phyloP scores from a whole-genome alignment of 1,140 invertebrate genomes.

The Scaptodrosophila lebanonensis region DNA sequence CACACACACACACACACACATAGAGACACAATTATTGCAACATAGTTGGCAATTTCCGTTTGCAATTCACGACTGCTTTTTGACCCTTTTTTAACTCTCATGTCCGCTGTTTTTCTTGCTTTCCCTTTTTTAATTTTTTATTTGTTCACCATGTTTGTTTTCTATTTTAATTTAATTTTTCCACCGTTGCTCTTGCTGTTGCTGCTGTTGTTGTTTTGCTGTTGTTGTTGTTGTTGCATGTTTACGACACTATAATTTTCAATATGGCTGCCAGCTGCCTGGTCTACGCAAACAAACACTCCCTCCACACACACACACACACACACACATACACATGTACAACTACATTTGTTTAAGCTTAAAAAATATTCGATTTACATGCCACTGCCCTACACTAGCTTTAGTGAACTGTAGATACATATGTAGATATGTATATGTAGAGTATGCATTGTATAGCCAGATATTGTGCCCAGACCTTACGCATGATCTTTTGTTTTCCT shows the following conservation, averaged over 20 bases:
- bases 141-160: slow-evolving; percentile 74
- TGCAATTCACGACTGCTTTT: slow-evolving; percentile 32
- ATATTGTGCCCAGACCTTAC: no score
- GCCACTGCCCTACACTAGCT: no score
- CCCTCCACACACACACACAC: no score
- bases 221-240: slow-evolving; percentile 48
- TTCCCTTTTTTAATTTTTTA: slow-evolving; percentile 46
- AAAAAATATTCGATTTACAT: no score
- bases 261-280: slow-evolving; percentile 38
- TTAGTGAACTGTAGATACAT: no score
- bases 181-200: slow-evolving; percentile 22
- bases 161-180: slow-evolving; percentile 66
- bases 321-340: no score
- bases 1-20: slow-evolving; percentile 11
- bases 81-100: slow-evolving; percentile 6
- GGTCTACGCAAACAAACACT: no score
- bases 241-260: slow-evolving; percentile 70
- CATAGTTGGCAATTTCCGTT: slow-evolving; percentile 63
- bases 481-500: no score
- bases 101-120: slow-evolving; percentile 4
- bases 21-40: slow-evolving; percentile 10
- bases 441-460: no score
- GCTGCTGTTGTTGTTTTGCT: slow-evolving; percentile 23
- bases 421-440: no score
- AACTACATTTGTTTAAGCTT: no score